These are phyloP conservation scores for Holacanthus passer DNA, from an alignment of 2,113 vertebrate species.

Conservation along the genomic window DNA sequence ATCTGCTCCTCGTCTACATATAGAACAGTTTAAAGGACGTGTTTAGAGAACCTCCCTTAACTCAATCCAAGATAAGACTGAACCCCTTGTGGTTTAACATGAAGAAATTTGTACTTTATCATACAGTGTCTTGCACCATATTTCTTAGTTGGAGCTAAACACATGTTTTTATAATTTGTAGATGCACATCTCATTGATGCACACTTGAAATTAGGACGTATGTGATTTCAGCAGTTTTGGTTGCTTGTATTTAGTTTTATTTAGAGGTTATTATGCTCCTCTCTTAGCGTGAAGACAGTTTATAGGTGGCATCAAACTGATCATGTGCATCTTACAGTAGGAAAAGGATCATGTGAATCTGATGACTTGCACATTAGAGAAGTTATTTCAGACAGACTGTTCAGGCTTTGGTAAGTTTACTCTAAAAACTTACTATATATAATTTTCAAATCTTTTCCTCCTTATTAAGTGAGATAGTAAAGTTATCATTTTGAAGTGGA, in stretches of 20 bases:
- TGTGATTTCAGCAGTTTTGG: neutral
- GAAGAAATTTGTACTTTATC: slow-evolving; percentile 3
- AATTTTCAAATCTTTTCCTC: neutral
- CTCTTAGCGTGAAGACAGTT: neutral
- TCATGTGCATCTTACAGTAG: neutral
- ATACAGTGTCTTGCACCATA: neutral
- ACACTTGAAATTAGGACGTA: neutral
- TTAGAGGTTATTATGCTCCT: neutral
- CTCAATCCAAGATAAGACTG: slow-evolving; percentile 9
- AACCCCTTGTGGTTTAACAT: slow-evolving; percentile 19
- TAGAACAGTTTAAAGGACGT: neutral
- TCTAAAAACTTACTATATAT: neutral
- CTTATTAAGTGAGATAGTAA: neutral
- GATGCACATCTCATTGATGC: neutral
- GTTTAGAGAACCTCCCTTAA: slow-evolving; percentile 32
- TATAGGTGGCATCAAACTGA: neutral
- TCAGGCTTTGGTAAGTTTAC: neutral
- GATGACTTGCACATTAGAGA: neutral
- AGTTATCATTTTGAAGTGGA: neutral
- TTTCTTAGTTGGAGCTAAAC: neutral
- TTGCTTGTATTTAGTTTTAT: neutral
- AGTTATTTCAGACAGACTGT: neutral
- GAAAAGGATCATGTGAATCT: neutral
- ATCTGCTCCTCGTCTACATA: neutral
- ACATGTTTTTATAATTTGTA: neutral